Evolutionary conservation across 2,797 vertebrate species (phyloP).

Genomic region (Cynopterus sphinx): DNA sequence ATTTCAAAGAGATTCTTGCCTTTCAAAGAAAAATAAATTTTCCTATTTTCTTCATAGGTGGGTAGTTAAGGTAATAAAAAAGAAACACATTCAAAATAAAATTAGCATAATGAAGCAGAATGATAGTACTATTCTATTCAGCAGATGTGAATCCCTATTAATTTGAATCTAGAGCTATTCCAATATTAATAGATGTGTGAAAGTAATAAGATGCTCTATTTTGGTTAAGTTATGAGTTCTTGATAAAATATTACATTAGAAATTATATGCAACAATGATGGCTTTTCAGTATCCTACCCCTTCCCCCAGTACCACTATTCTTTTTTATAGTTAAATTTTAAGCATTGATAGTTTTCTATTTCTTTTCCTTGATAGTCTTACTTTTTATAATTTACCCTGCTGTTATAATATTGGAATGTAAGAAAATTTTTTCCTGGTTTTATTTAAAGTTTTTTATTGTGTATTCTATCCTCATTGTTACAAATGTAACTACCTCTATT

Average conservation of each 20-base stretch:
- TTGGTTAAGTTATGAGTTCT: background rate
- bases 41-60: background rate
- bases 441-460: slow-evolving; percentile 48
- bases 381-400: background rate
- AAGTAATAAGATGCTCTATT: background rate
- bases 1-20: background rate
- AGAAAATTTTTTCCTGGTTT: slow-evolving; percentile 28
- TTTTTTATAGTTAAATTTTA: slow-evolving; percentile 43
- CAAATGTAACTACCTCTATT: background rate
- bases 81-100: slow-evolving; percentile 22
- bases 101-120: background rate
- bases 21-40: background rate
- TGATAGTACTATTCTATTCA: background rate
- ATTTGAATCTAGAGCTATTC: background rate
- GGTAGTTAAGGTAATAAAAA: background rate
- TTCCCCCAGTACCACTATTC: background rate
- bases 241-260: background rate
- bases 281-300: background rate
- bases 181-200: slow-evolving; percentile 6
- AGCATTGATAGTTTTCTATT: background rate
- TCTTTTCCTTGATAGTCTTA: background rate
- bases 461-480: background rate
- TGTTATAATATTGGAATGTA: background rate
- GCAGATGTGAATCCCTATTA: background rate
- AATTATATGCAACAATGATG: background rate